Evolutionary conservation across 2,113 vertebrate species (phyloP), one percentile per base, ranked within the genome.

Genomic region (Spea multiplicata): DNA sequence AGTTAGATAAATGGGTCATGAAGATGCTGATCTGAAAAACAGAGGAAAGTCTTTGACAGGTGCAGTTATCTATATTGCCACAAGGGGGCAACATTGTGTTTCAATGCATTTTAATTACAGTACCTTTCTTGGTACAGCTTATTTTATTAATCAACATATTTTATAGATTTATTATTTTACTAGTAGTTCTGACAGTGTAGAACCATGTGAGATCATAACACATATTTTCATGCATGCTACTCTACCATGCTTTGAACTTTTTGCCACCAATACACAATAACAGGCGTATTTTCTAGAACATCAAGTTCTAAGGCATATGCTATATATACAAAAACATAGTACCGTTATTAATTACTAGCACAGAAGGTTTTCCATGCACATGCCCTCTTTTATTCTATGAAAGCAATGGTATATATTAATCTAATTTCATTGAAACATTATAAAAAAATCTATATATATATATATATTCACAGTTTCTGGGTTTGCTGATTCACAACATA

Each of bases 1-100:
- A 97, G 83, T 97, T 97, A 1, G 96, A 98, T 83, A 99, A 84
- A 87, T 99, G 97, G 3, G 97, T 99, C 97, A 99, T 99, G 86
- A 98, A 99, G 88, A 99, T 95, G 86, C 96, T 98, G 69, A 99
- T 95, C 97, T 98, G 81, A 73, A 87, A 87, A 61, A 83, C 64
- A 82, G 72, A 73, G 53, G 83, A 72, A 81, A 10, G 30, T 30
- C 30, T 30, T 30, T 30, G 30, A 30, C 30, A 57, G 74, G 83
- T 73, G 47, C 73, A 6, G 8, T 74, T 53, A 53, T 74, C 55
- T 74, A 6, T 0, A 0, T 0, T 44, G 69, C 71, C 87, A 74
- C 82, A 84, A 89, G 90, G 81, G 86, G 88, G 86, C 87, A 88
- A 82, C 16, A 83, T 65, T 30, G 30, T 30, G 30, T 30, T 30